Conservation (phyloP, 1,140 invertebrate genomes). For the Araneus ventricosus region DNA sequence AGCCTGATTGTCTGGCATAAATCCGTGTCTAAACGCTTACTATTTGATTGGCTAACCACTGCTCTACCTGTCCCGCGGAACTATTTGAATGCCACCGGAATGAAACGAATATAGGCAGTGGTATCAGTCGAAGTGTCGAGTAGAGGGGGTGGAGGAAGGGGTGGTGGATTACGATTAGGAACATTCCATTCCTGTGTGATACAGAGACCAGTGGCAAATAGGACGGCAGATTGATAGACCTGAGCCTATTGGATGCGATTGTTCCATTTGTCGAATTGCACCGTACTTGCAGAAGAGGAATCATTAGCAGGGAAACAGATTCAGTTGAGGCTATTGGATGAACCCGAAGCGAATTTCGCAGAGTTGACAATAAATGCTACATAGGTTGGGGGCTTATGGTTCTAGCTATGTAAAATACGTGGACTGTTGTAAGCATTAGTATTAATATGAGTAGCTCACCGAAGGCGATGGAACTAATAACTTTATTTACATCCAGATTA, state of each 20-base stretch:
- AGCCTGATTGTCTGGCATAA: background rate
- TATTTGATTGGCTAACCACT: background rate
- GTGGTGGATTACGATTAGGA: background rate
- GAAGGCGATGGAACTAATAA: no score
- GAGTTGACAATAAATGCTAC: no score
- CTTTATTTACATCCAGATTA: no score
- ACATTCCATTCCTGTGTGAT: background rate
- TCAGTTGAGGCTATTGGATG: no score
- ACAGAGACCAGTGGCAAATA: background rate
- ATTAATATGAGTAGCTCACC: no score
- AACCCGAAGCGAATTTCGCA: no score
- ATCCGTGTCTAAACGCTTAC: background rate
- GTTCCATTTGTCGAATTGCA: background rate
- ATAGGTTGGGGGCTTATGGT: no score
- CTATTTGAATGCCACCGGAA: background rate
- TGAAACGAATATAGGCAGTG: background rate
- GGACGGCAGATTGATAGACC: background rate
- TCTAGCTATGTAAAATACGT: no score
- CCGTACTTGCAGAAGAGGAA: background rate
- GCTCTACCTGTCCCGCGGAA: background rate
- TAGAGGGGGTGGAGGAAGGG: background rate
- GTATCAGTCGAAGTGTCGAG: background rate
- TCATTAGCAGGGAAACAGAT: background rate
- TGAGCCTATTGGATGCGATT: background rate
- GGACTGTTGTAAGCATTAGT: no score